Percentiles rank a stretch among this genome's conserved stretches.
phyloP scores from a whole-genome alignment of 2,797 vertebrate genomes.

The Rhinichthys osculus region DNA sequence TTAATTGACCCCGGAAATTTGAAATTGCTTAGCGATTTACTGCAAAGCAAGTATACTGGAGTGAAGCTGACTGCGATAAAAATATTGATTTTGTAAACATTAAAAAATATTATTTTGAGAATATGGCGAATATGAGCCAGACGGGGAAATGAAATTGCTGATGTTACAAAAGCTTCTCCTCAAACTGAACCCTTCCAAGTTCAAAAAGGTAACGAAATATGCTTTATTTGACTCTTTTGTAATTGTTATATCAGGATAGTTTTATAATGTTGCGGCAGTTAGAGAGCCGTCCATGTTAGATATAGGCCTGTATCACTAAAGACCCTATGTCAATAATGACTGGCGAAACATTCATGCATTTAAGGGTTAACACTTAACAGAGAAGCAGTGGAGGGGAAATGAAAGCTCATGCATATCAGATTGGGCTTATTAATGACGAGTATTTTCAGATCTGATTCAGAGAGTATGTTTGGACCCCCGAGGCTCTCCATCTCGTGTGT shows the following conservation, averaged over 20 bases:
- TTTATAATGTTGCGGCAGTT: not conserved
- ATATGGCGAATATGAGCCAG: too few relatives aligned
- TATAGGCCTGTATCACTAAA: too few relatives aligned
- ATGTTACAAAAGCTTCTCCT: not conserved
- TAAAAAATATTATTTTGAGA: too few relatives aligned
- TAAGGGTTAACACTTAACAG: not conserved
- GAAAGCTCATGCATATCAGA: constrained; percentile 14
- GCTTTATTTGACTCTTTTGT: not conserved
- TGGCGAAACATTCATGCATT: not conserved
- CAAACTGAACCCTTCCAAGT: not conserved
- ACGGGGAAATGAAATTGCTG: too few relatives aligned
- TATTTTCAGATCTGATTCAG: constrained; percentile 36
- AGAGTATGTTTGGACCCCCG: constrained; percentile 42
- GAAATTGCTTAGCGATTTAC: too few relatives aligned
- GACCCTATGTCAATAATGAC: not conserved
- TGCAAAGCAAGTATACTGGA: too few relatives aligned
- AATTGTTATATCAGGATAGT: not conserved
- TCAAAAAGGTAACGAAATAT: too few relatives aligned
- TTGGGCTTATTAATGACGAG: constrained; percentile 34
- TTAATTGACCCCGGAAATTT: too few relatives aligned
- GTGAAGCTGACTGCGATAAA: too few relatives aligned
- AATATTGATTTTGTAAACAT: too few relatives aligned
- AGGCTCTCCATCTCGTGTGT: constrained; percentile 23
- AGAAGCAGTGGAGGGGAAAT: constrained; percentile 1
- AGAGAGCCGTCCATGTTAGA: not conserved